Percentiles rank a stretch among this genome's conserved stretches.
Conservation (phyloP, 2,113 vertebrate species). For the Tragelaphus imberbis region DNA sequence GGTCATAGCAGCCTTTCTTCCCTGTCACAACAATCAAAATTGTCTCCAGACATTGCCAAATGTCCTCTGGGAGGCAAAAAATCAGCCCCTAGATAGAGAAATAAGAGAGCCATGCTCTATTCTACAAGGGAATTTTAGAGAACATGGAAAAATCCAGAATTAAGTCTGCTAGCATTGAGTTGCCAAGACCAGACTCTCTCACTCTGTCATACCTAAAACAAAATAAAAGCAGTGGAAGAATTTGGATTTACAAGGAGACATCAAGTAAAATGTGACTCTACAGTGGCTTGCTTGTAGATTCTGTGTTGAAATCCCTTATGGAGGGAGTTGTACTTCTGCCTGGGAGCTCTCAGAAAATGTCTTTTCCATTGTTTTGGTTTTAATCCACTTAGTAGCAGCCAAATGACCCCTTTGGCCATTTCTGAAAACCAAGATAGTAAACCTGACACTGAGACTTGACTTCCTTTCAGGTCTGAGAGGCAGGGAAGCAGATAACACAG, state of each 20-base stretch:
- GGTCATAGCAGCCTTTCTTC: neutral
- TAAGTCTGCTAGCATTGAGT: neutral
- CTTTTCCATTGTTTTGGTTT: neutral
- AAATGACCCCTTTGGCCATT: neutral
- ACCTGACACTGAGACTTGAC: neutral
- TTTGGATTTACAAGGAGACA: constrained; percentile 1
- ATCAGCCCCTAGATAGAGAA: neutral
- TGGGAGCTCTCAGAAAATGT: neutral
- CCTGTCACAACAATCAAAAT: neutral
- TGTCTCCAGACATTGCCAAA: neutral
- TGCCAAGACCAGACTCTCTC: neutral
- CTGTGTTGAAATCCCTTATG: neutral
- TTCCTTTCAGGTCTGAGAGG: neutral
- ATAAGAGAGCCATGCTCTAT: neutral
- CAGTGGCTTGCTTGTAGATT: neutral
- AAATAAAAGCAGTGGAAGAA: neutral
- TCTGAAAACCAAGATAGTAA: constrained; percentile 9
- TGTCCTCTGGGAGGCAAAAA: neutral
- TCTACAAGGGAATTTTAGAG: neutral
- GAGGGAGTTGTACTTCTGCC: neutral
- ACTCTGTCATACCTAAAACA: neutral
- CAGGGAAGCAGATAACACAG: neutral
- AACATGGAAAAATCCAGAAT: neutral
- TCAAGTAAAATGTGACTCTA: neutral
- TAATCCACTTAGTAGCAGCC: neutral